Evolutionary conservation across 2,888 invertebrate genomes (phyloP), one percentile per base, ranked within the genome.

Genomic region (Stenodera caucasica): DNA sequence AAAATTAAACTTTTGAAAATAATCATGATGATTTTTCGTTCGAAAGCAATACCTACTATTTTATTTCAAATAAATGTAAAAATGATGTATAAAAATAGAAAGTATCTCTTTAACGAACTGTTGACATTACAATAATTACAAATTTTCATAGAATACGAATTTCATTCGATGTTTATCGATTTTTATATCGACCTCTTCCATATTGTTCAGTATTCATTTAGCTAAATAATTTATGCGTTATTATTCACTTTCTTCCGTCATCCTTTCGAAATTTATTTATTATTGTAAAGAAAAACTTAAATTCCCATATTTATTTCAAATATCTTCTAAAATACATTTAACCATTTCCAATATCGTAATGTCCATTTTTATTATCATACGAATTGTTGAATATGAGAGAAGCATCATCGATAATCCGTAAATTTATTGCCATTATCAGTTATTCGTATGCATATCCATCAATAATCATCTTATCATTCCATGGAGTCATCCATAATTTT

Each of bases 381-480:
- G 49, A 60, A 60, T 56, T 32, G 52, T 60, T 60, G 49, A 53
- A 53, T 53, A n/a, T 30, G 33, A 51, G 14, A 15, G 49, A 33
- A 49, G 15, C 33, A 30, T 23, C 49, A 49, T 30, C 40, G 53
- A 37, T 60, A 60, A 60, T 57, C 53, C 60, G 33, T 23, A 49
- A 60, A 60, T 60, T 60, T 60, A 60, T 60, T 53, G 5, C 59
- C 14, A 52, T 55, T 59, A 59, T 56, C 52, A 60, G 21, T 53
- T 12, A 45, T 45, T 45, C 23, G 12, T 45, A 45, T 45, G 45
- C 45, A 45, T 45, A 23, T 45, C 45, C 45, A 45, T 45, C 45
- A 45, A 45, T 45, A 45, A 45, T 45, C 45, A 45, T 23, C 45
- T 23, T 45, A 45, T 45, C 45, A 45, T 45, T 45, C 12, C 6